These are phyloP conservation scores for Pomatorhinus ruficollis DNA, from an alignment of 2,113 vertebrate species.

Conservation along the genomic window DNA sequence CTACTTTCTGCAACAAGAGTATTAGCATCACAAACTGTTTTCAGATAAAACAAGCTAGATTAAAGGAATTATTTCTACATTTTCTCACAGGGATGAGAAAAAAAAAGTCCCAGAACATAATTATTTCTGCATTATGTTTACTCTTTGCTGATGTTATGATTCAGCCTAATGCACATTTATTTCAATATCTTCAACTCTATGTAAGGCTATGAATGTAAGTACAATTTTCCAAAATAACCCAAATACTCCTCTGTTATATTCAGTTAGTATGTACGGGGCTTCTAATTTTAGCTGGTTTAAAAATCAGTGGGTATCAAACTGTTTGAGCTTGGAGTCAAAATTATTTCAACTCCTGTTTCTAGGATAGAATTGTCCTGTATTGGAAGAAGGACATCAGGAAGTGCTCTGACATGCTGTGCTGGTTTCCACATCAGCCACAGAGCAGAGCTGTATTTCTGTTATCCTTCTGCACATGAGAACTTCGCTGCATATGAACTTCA, in stretches of 20 bases:
- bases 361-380: background rate
- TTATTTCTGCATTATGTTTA: background rate
- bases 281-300: background rate
- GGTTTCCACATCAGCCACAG: background rate
- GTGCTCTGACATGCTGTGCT: background rate
- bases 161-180: background rate
- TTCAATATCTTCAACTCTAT: background rate
- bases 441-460: accelerated
- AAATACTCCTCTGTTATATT: background rate
- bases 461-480: background rate
- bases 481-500: background rate
- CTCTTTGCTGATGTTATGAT: background rate
- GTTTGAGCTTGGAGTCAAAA: background rate
- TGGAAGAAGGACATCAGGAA: background rate
- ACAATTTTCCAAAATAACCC: background rate
- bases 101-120: background rate
- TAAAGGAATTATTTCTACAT: background rate
- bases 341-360: background rate
- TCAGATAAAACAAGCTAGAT: background rate
- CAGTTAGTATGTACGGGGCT: background rate
- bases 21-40: background rate
- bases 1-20: background rate
- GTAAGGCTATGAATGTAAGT: background rate
- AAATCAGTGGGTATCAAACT: background rate
- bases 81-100: background rate